phyloP scores from a whole-genome alignment of 2,888 invertebrate genomes.

The Mesochorus sp. region DNA sequence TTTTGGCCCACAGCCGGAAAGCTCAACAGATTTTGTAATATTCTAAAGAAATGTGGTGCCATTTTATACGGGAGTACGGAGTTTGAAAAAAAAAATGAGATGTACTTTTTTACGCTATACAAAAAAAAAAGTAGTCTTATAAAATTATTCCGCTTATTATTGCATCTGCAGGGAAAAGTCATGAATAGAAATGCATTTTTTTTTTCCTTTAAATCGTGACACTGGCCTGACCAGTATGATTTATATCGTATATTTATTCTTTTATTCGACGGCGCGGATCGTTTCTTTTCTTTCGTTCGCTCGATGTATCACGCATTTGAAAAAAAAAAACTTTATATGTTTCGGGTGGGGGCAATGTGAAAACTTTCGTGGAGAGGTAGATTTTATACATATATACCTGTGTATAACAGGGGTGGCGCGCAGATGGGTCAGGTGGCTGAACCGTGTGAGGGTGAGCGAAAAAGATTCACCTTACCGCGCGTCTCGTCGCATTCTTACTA shows the following conservation, averaged over 20 bases:
- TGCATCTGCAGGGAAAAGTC: not conserved
- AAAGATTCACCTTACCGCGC: constrained; percentile 74
- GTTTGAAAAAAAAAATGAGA: no score
- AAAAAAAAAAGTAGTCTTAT: not conserved
- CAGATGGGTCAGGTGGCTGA: constrained; percentile 56
- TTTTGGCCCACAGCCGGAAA: no score
- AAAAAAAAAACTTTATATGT: no score
- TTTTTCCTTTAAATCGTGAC: not conserved
- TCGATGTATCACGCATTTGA: constrained; percentile 24
- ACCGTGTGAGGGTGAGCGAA: constrained; percentile 56
- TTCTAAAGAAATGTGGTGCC: no score
- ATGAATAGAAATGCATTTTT: constrained; percentile 17
- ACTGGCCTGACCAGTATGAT: constrained; percentile 23
- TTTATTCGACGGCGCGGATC: constrained; percentile 16
- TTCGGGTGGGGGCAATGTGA: constrained; percentile 17
- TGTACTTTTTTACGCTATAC: no score
- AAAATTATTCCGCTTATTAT: constrained; percentile 2
- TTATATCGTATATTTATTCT: constrained; percentile 31
- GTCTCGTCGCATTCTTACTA: constrained; percentile 62
- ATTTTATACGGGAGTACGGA: no score
- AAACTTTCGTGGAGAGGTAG: constrained; percentile 8
- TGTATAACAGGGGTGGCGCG: constrained; percentile 31
- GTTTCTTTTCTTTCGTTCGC: constrained; percentile 17
- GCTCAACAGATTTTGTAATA: no score
- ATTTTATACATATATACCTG: not conserved